Percentiles rank a stretch among this genome's conserved stretches.
Evolutionary conservation across 2,888 invertebrate genomes (phyloP).

Genomic region (Thysanoteuthis rhombus): DNA sequence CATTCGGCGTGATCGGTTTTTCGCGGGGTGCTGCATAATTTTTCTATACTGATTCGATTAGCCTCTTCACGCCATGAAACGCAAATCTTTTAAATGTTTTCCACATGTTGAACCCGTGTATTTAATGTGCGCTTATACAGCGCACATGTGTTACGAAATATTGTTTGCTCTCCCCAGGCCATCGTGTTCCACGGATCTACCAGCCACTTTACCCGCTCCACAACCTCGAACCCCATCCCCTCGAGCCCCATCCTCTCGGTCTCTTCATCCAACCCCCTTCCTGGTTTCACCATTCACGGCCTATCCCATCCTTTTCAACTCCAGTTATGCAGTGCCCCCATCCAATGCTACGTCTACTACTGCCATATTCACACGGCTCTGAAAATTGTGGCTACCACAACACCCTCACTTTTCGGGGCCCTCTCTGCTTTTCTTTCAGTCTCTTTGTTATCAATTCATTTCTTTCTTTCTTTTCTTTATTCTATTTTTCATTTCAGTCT

Average conservation of each 20-base stretch:
- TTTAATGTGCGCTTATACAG: constrained; percentile 28
- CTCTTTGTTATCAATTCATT: too few species aligned
- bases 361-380: not conserved
- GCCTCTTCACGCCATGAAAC: constrained; percentile 37
- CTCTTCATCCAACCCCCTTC: not conserved
- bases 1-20: not conserved
- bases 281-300: not conserved
- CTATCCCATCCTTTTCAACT: not conserved
- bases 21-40: constrained; percentile 20
- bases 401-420: not conserved
- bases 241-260: not conserved
- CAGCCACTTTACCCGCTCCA: too few species aligned
- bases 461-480: too few species aligned
- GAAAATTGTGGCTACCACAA: not conserved
- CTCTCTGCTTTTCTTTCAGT: too few species aligned
- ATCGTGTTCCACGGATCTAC: not conserved
- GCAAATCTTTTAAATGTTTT: constrained; percentile 40
- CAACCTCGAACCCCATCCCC: not conserved
- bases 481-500: too few species aligned
- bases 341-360: not conserved
- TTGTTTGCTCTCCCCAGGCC: constrained; percentile 35
- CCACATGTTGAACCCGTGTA: constrained; percentile 38
- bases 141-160: constrained; percentile 34
- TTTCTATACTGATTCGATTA: constrained; percentile 37
- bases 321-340: not conserved